Conservation (phyloP, 2,797 vertebrate species). For the Anguilla anguilla region DNA sequence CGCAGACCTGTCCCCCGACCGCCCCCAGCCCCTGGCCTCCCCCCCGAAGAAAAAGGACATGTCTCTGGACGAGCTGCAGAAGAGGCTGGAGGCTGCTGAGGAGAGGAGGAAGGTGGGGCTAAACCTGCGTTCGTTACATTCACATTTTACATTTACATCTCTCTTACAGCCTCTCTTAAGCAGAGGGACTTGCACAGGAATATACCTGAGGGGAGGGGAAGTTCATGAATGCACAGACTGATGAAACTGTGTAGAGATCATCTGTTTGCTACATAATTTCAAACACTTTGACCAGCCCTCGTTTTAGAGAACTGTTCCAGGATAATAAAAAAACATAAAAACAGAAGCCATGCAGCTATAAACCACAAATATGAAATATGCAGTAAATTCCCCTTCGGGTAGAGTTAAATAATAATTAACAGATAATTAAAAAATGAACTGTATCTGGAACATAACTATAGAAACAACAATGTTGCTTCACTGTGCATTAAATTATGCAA, state of each 20-base stretch:
- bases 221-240: background rate
- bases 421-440: too few species aligned
- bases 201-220: background rate
- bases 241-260: background rate
- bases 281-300: background rate
- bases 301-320: background rate
- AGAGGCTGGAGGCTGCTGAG: slow-evolving; percentile 85
- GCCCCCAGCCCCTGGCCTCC: slow-evolving; percentile 70
- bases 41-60: slow-evolving; percentile 83
- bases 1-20: slow-evolving; percentile 78
- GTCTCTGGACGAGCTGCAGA: slow-evolving; percentile 85
- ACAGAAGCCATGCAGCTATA: too few species aligned
- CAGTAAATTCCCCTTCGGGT: too few species aligned
- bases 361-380: too few species aligned
- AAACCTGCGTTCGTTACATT: background rate
- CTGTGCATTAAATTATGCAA: too few species aligned
- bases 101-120: slow-evolving; percentile 82
- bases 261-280: background rate
- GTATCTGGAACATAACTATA: too few species aligned
- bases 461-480: too few species aligned
- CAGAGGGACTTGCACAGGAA: background rate
- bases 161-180: background rate
- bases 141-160: background rate
- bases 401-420: too few species aligned
- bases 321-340: background rate